Conservation (phyloP, 2,113 vertebrate genomes). For the Microcebus ravelobensis region DNA sequence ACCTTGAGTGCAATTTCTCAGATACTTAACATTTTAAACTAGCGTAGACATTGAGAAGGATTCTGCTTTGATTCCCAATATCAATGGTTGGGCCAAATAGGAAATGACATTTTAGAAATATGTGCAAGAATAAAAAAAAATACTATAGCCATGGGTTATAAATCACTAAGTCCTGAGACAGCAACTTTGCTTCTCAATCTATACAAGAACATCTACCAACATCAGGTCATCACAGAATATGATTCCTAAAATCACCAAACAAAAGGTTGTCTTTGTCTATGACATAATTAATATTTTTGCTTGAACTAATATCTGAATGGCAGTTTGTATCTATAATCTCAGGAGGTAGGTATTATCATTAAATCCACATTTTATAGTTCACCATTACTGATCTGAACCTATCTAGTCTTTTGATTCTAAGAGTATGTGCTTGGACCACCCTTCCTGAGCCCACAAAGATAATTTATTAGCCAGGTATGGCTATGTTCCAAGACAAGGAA, state of each 20-base stretch:
- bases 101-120: constrained; percentile 33
- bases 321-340: not conserved
- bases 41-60: not conserved
- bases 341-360: not conserved
- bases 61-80: constrained; percentile 3
- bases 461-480: not conserved
- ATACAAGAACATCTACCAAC: not conserved
- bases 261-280: not conserved
- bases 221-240: not conserved
- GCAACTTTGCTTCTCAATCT: not conserved
- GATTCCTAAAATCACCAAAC: not conserved
- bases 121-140: not conserved
- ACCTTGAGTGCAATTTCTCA: not conserved
- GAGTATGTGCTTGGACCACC: not conserved
- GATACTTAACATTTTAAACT: constrained; percentile 11
- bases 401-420: not conserved
- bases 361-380: not conserved
- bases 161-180: not conserved
- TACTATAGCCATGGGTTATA: not conserved
- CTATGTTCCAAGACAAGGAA: not conserved
- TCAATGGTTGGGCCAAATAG: not conserved
- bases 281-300: not conserved
- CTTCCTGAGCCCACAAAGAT: not conserved
- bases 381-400: not conserved
- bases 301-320: not conserved